Base-by-base conservation (phyloP, 2,113 vertebrate genomes). In the Glaucidium brasilianum region DNA sequence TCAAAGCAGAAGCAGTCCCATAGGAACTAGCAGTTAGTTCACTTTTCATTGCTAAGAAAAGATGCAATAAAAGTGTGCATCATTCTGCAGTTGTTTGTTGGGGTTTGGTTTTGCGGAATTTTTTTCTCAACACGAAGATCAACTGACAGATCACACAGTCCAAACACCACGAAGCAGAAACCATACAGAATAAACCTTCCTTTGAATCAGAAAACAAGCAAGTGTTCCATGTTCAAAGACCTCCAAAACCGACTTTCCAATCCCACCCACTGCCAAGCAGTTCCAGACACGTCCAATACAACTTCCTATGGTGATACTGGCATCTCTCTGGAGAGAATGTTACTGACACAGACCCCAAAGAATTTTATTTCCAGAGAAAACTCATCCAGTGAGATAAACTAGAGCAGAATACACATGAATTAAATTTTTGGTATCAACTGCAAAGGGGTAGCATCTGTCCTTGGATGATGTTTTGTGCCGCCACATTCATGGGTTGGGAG, bases 1-100 rank as follows among this genome's bases (percentile, higher is more conserved):
- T 86, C 49, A 62, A 88, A 88, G 83, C 71, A 94, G 87, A 66
- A 88, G 68, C 47, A 86, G 47, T 69, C 90, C 84, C 78, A 55
- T 6, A 88, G 81, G 89, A 87, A 39, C 26, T 23, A 94, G 55
- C 50, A 96, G 66, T 59, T 86, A 67, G 30, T 84, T 92, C 86
- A 67, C 49, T 92, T 94, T 59, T 60, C 74, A 52, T 59, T 93
- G 82, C 29, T 88, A 83, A 73, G 58, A 50, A 37, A 45, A 66
- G 71, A 35, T 20, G 30, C 22, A 80, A 50, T 52, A 71, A 73
- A 83, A 85, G 15, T 41, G 67, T 22, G 11, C 9, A 15, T 17
- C 11, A 0, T 82, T 63, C 27, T 11, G 1, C 20, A 55, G 47
- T 8, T 37, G 1, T 59, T 68, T 30, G 52, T 20, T 2, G 2